A percentile compares a stretch with the other conserved stretches of the same genome.
Conservation (phyloP, 2,888 invertebrate species). For the Cephus spinipes region DNA sequence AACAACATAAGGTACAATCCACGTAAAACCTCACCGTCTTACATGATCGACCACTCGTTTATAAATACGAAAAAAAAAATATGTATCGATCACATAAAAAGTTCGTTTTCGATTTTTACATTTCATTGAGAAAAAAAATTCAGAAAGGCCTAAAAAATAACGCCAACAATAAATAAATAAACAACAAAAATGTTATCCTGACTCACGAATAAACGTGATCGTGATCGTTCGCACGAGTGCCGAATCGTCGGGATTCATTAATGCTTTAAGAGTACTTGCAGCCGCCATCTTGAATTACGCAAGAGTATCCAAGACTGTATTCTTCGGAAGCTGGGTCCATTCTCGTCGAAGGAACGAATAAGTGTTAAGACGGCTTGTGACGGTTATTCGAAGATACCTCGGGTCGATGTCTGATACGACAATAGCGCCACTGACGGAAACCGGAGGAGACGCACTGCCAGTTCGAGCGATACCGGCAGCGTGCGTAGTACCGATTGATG, state of each 20-base stretch:
- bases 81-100: not conserved
- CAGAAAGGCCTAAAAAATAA: not conserved
- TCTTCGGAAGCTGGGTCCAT: not conserved
- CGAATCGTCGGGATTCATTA: not conserved
- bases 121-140: not conserved
- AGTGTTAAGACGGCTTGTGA: not conserved
- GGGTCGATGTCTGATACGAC: not conserved
- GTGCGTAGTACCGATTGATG: not conserved
- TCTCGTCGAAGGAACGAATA: not conserved
- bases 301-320: not conserved
- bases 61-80: not conserved
- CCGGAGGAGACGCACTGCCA: not conserved
- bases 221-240: not conserved
- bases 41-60: not conserved
- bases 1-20: not conserved
- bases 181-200: not conserved
- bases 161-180: not conserved
- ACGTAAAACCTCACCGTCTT: not conserved
- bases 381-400: not conserved
- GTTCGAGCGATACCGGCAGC: not conserved
- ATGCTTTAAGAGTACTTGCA: not conserved
- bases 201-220: not conserved
- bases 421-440: not conserved
- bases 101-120: not conserved
- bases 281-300: not conserved